These are phyloP conservation scores for Protobothrops mucrosquamatus DNA, from an alignment of 2,113 vertebrate species.

Conservation along the genomic window DNA sequence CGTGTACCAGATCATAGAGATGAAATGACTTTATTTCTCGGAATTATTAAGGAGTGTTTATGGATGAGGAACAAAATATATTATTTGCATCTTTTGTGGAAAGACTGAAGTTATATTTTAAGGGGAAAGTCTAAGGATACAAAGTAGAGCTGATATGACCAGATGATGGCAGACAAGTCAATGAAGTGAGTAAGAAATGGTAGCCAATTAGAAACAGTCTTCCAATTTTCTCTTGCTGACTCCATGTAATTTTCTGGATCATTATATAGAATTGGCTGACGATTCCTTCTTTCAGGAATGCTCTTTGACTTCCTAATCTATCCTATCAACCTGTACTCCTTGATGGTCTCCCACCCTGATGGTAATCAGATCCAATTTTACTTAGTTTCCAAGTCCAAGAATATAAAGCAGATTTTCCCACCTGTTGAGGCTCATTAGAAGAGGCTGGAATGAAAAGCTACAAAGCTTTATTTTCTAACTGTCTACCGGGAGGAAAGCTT, in stretches of 20 bases:
- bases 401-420: background rate
- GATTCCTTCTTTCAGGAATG: background rate
- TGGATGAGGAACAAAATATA: background rate
- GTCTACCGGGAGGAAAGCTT: background rate
- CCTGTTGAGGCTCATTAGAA: background rate
- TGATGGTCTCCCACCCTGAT: background rate
- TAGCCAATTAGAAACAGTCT: background rate
- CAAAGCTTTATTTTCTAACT: background rate
- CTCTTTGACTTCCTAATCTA: background rate
- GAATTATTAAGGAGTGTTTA: background rate
- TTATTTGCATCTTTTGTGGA: background rate
- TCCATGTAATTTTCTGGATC: background rate
- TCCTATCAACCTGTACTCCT: background rate
- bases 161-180: background rate
- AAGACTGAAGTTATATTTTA: background rate
- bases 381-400: background rate
- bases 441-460: background rate
- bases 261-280: background rate
- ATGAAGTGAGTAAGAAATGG: background rate
- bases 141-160: background rate
- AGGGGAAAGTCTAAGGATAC: background rate
- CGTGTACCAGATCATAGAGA: background rate
- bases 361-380: background rate
- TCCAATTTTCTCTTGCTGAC: background rate
- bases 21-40: background rate